phyloP scores from a whole-genome alignment of 2,797 vertebrate genomes.

The Ctenopoma kingsleyae region DNA sequence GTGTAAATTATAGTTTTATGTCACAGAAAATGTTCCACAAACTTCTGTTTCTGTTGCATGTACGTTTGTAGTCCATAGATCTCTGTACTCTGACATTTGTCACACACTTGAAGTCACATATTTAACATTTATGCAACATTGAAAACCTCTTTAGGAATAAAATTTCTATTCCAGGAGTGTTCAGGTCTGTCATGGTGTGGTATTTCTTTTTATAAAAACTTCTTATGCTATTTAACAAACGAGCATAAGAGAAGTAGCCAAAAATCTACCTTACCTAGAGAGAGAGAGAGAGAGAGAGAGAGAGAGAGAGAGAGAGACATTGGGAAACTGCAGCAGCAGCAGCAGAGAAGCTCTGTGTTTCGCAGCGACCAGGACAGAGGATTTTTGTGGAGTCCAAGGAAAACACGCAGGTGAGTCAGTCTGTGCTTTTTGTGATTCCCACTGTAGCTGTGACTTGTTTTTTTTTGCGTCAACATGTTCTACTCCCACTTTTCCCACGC shows the following conservation, averaged over 20 bases:
- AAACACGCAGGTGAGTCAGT: constrained; percentile 58
- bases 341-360: constrained; percentile 43
- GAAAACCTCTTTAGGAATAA: no score
- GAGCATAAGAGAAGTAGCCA: neutral
- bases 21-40: neutral
- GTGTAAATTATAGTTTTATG: neutral
- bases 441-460: no score
- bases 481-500: constrained; percentile 5
- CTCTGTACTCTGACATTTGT: no score
- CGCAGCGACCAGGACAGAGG: constrained; percentile 40
- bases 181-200: no score
- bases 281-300: neutral
- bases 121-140: no score
- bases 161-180: no score
- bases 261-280: no score
- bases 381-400: constrained; percentile 22
- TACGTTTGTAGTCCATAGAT: no score
- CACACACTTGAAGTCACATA: no score
- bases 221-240: neutral
- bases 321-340: constrained; percentile 66
- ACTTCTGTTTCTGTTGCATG: neutral
- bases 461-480: neutral
- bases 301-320: constrained; percentile 2
- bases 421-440: neutral
- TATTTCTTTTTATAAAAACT: neutral